These are phyloP conservation scores for Botia kubotai DNA, from an alignment of 2,797 vertebrate species.

Conservation along the genomic window DNA sequence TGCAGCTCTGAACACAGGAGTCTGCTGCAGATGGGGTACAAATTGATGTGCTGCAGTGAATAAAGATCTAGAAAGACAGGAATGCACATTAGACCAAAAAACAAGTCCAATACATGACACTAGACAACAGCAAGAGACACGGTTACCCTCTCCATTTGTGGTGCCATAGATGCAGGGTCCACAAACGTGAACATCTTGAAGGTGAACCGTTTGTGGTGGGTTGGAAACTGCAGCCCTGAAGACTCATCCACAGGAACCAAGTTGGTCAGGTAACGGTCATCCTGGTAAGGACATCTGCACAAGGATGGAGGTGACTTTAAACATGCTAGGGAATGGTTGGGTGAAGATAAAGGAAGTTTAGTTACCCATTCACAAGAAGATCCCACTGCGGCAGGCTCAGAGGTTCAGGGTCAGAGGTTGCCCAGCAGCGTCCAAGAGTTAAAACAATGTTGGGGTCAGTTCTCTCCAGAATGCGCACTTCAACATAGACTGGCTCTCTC, in stretches of 20 bases:
- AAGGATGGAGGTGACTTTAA: neutral
- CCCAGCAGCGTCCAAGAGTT: conserved; percentile 46
- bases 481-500: conserved; percentile 14
- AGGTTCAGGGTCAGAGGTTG: conserved; percentile 45
- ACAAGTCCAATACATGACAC: neutral
- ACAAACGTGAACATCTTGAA: conserved; percentile 80
- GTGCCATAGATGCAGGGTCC: neutral
- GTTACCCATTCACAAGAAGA: conserved; percentile 47
- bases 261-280: conserved; percentile 69
- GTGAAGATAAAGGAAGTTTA: neutral
- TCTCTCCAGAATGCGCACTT: conserved; percentile 51
- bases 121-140: conserved; percentile 1
- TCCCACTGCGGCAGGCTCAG: conserved; percentile 46
- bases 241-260: conserved; percentile 58
- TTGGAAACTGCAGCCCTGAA: conserved; percentile 59
- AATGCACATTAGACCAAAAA: neutral
- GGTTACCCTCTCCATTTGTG: conserved; percentile 53
- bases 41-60: conserved; percentile 72
- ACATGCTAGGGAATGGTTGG: too few species aligned
- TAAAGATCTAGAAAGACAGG: conserved; percentile 64
- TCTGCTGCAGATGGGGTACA: conserved; percentile 59
- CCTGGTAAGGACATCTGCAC: conserved; percentile 67
- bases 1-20: conserved; percentile 68
- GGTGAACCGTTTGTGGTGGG: conserved; percentile 70
- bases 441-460: conserved; percentile 60